Conservation (phyloP, 2,113 vertebrate genomes). For the Agapornis roseicollis region DNA sequence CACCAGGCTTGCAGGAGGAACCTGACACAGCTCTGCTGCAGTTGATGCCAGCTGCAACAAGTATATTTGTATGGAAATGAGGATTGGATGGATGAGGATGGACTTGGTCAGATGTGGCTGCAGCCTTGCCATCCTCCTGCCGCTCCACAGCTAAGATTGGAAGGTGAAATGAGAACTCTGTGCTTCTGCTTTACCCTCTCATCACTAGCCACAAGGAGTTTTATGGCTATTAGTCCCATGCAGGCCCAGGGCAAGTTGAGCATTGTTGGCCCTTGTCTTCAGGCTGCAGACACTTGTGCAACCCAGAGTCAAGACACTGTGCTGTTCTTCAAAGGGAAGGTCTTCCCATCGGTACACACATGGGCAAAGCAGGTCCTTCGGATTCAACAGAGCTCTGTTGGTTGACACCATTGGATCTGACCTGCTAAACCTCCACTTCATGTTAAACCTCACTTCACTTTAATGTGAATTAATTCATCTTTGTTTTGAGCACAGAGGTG, state of each 20-base stretch:
- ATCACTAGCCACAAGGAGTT: neutral
- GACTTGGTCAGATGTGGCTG: neutral
- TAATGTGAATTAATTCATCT: neutral
- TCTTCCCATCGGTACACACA: neutral
- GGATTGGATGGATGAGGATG: neutral
- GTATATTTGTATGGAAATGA: neutral
- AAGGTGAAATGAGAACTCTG: neutral
- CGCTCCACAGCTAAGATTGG: neutral
- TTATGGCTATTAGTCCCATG: neutral
- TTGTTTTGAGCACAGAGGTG: neutral
- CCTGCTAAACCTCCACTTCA: neutral
- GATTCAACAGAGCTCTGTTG: neutral
- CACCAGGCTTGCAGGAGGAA: neutral
- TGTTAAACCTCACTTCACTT: neutral
- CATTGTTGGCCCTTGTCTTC: neutral
- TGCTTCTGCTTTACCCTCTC: neutral
- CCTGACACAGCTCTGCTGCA: neutral
- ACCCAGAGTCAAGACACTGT: neutral
- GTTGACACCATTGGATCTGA: neutral
- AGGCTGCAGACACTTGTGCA: neutral
- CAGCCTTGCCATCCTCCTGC: neutral
- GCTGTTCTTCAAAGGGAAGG: neutral
- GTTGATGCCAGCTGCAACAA: neutral
- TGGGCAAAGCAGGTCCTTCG: rapidly evolving
- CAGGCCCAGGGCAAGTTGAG: neutral